A percentile compares a stretch with the other conserved stretches of the same genome.
phyloP scores from a whole-genome alignment of 2,797 vertebrate species.

The Gymnodraco acuticeps region DNA sequence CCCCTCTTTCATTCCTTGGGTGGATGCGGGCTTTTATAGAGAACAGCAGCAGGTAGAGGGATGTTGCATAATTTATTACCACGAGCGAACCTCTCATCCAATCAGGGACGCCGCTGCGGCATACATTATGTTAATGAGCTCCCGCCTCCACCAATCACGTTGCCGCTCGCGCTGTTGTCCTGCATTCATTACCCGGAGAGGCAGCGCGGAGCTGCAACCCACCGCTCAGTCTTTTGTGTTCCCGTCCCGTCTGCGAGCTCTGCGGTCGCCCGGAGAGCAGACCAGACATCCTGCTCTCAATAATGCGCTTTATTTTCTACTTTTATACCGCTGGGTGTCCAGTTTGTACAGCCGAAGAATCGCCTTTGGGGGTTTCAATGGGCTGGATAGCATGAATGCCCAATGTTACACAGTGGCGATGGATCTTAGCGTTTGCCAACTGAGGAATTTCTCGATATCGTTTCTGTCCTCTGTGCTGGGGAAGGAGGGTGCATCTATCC shows the following conservation, averaged over 20 bases:
- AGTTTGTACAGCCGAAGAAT: conserved; percentile 6
- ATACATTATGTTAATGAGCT: conserved; percentile 67
- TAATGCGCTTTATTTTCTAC: conserved; percentile 70
- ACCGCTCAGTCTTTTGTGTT: conserved; percentile 80
- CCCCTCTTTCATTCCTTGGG: rapidly evolving
- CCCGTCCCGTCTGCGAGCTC: conserved; percentile 54
- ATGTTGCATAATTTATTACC: conserved; percentile 41
- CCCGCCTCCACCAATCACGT: conserved; percentile 81
- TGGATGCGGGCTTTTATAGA: conserved; percentile 23
- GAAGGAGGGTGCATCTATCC: conserved; percentile 89
- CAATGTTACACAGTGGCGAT: conserved; percentile 93
- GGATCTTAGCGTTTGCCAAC: conserved; percentile 96
- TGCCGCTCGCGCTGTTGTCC: conserved; percentile 31
- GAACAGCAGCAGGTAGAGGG: conserved; percentile 46
- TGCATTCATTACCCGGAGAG: conserved; percentile 73
- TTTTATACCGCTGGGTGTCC: conserved; percentile 66
- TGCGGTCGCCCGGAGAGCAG: conserved; percentile 44
- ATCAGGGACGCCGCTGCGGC: conserved; percentile 54
- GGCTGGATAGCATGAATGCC: conserved; percentile 87
- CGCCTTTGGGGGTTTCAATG: conserved; percentile 56
- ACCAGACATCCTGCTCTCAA: conserved; percentile 20
- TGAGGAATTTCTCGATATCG: conserved; percentile 96
- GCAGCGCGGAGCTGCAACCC: conserved; percentile 73
- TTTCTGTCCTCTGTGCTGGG: conserved; percentile 94
- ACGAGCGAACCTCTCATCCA: conserved; percentile 67